Evolutionary conservation across 2,113 vertebrate species (phyloP).

Genomic region (Gambusia holbrooki): DNA sequence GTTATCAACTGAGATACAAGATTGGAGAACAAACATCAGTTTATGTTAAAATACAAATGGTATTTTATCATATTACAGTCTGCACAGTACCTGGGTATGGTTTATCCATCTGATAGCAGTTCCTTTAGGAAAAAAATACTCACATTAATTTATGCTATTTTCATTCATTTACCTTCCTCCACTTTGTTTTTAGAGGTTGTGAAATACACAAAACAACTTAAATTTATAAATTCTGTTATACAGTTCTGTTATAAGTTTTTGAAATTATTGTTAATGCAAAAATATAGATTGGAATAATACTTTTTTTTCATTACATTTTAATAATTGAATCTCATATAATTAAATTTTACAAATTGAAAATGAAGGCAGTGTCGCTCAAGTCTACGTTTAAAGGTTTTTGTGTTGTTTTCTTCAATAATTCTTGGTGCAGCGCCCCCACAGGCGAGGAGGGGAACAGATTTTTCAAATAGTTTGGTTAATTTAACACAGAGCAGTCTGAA

Average conservation of each 20-base stretch:
- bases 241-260: not conserved
- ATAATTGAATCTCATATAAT: too few relatives aligned
- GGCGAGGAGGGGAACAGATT: too few relatives aligned
- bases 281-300: not conserved
- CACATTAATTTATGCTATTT: conserved; percentile 21
- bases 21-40: conserved; percentile 17
- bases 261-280: not conserved
- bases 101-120: conserved; percentile 16
- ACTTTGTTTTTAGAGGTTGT: not conserved
- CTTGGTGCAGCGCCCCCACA: too few relatives aligned
- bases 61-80: conserved; percentile 14
- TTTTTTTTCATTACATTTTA: too few relatives aligned
- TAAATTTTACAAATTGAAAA: too few relatives aligned
- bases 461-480: too few relatives aligned
- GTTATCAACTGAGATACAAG: conserved; percentile 49
- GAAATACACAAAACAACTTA: too few relatives aligned
- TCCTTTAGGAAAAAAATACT: conserved; percentile 1
- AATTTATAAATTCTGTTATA: too few relatives aligned
- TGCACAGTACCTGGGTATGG: conserved; percentile 30
- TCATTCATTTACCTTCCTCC: not conserved
- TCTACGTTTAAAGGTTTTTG: too few relatives aligned
- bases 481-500: too few relatives aligned
- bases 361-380: too few relatives aligned
- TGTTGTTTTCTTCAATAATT: too few relatives aligned
- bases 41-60: conserved; percentile 34